Evolutionary conservation across 2,888 invertebrate genomes (phyloP), one percentile per base, ranked within the genome.

Genomic region (Zelleria hepariella): DNA sequence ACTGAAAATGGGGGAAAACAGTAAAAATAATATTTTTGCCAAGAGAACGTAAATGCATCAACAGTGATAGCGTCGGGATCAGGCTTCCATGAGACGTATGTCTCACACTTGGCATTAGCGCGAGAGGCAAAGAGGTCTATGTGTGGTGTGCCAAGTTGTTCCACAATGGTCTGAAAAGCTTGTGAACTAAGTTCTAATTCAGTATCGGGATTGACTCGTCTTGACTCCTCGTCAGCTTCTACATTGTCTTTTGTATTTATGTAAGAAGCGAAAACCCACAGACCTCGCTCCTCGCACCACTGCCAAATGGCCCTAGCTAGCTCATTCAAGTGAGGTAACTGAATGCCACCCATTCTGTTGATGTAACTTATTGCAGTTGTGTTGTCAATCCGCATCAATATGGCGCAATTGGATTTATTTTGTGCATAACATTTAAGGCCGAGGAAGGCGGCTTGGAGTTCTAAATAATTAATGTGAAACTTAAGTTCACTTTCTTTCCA

Each of bases 371-470:
- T 55, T 8, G 60, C 60, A n/a, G 58, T 58, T 5, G 60, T 58
- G 49, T 60, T 60, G 18, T 60, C 60, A n/a, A 61, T 56, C 10
- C 61, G 27, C 18, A 58, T 18, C 10, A 61, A 58, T 5, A 58
- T 51, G 18, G 51, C 56, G 10, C 5, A 26, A 51, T 58, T 26
- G 4, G n/a, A 10, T 10, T 55, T 25, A 8, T 58, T 52, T 8
- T 32, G 8, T 8, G 61, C 61, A 56, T 58, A 61, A 51, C 51
- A 53, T 58, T 61, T 58, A n/a, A 61, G 47, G 2, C 58, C 60
- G 15, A 60, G 20, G 23, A 57, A 60, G n/a, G 58, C 53, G 5
- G 60, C 60, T 18, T 24, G 2, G 15, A 57, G 21, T 23, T 60
- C 60, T 23, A 57, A 8, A 24, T 3, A 32, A 42, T 59, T 49